Percentiles rank a stretch among this genome's conserved stretches.
Evolutionary conservation across 2,888 invertebrate species (phyloP).

Genomic region (Plagodis pulveraria): DNA sequence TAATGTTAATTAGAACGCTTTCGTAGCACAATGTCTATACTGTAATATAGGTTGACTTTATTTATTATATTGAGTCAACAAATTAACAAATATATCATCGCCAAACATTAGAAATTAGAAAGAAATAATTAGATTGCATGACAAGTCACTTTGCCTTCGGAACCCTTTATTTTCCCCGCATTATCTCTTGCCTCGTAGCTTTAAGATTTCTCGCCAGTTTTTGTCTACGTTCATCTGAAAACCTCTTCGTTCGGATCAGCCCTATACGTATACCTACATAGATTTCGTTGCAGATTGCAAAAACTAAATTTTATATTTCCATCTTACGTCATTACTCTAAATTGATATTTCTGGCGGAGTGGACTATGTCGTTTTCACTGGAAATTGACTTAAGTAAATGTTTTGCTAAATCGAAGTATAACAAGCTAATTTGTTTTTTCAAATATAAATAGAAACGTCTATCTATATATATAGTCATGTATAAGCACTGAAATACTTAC

Average conservation of each 20-base stretch:
- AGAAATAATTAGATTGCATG: too few relatives aligned
- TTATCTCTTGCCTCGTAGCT: constrained; percentile 16
- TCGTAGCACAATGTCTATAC: too few relatives aligned
- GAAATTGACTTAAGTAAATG: background rate
- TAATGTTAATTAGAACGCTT: too few relatives aligned
- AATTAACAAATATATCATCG: too few relatives aligned
- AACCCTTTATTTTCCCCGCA: constrained; percentile 35
- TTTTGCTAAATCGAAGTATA: background rate
- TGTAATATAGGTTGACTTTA: too few relatives aligned
- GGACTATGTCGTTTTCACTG: constrained; percentile 9
- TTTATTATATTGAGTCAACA: too few relatives aligned
- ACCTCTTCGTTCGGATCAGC: constrained; percentile 45
- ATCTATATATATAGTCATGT: too few relatives aligned
- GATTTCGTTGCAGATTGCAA: constrained; percentile 51
- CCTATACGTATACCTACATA: constrained; percentile 17
- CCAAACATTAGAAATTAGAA: too few relatives aligned
- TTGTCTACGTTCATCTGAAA: constrained; percentile 51
- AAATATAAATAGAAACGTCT: background rate
- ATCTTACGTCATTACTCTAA: constrained; percentile 45
- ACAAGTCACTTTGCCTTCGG: constrained; percentile 26
- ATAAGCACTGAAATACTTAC: background rate
- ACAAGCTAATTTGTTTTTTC: background rate
- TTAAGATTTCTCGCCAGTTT: constrained; percentile 46
- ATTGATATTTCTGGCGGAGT: constrained; percentile 26
- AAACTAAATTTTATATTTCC: constrained; percentile 52